Percentiles rank a stretch among this genome's conserved stretches.
These are phyloP conservation scores for Drosophila pruinosa DNA, from an alignment of 1,140 invertebrate species.

Conservation along the genomic window DNA sequence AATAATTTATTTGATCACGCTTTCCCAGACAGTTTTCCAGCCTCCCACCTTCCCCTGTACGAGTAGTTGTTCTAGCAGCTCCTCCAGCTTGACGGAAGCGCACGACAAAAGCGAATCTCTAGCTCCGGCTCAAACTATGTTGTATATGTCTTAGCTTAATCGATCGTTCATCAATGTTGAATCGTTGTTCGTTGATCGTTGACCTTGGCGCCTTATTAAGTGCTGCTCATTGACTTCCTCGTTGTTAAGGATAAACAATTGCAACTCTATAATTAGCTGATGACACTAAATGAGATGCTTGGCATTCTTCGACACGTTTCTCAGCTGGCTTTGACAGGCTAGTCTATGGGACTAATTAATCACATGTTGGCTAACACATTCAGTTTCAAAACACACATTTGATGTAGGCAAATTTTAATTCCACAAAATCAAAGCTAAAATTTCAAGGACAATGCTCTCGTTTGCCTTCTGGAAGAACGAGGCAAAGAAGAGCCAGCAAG, in stretches of 20 bases:
- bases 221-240: slow-evolving; percentile 48
- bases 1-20: slow-evolving; percentile 49
- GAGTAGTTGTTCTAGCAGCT: slow-evolving; percentile 20
- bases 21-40: slow-evolving; percentile 13
- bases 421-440: slow-evolving; percentile 8
- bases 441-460: slow-evolving; percentile 30
- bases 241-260: slow-evolving; percentile 66
- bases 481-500: slow-evolving; percentile 37
- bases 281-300: slow-evolving; percentile 17
- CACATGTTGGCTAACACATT: slow-evolving; percentile 11
- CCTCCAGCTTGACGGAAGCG: slow-evolving; percentile 64
- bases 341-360: not conserved
- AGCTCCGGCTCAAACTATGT: not conserved
- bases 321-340: not conserved
- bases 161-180: too few species aligned
- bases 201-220: slow-evolving; percentile 66
- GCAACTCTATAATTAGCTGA: slow-evolving; percentile 21
- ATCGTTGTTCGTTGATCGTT: slow-evolving; percentile 7
- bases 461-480: slow-evolving; percentile 58
- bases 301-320: not conserved
- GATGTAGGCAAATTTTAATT: slow-evolving; percentile 51
- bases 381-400: slow-evolving; percentile 30
- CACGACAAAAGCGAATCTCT: slow-evolving; percentile 54
- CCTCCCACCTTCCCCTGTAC: slow-evolving; percentile 1
- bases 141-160: too few species aligned